Conservation (phyloP, 2,113 vertebrate species). For the Gallinago undulata region DNA sequence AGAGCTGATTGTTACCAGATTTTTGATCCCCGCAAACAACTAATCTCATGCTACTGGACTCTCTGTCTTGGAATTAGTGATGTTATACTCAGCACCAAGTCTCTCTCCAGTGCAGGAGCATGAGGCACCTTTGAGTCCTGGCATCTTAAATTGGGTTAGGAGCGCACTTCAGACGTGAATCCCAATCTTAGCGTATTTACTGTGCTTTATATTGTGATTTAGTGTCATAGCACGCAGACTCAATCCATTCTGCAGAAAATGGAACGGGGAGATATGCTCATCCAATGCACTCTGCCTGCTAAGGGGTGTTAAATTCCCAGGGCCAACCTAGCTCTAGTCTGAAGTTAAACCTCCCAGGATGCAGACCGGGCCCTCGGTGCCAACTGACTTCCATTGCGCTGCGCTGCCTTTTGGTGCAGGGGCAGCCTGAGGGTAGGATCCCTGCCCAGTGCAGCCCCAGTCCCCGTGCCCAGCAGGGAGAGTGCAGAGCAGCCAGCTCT, state of each 20-base stretch:
- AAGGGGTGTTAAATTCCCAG: neutral
- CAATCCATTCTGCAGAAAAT: neutral
- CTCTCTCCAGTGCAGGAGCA: neutral
- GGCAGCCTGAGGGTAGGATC: neutral
- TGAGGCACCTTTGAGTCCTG: neutral
- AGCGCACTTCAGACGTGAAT: neutral
- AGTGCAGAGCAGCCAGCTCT: neutral
- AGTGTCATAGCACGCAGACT: neutral
- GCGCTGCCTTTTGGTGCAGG: neutral
- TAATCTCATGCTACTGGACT: neutral
- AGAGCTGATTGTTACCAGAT: neutral
- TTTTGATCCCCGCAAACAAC: neutral
- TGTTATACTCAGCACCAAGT: neutral
- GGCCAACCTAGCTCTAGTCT: neutral
- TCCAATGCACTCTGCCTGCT: neutral
- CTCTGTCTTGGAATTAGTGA: neutral
- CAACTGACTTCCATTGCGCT: neutral
- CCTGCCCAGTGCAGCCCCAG: neutral
- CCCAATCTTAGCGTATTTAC: neutral
- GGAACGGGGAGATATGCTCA: neutral
- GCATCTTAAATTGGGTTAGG: neutral
- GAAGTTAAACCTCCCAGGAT: neutral
- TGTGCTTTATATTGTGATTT: neutral
- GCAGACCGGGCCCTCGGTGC: neutral
- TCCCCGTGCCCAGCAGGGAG: neutral